A percentile compares a stretch with the other conserved stretches of the same genome.
phyloP scores from a whole-genome alignment of 92 coral and sea anemone genomes.

The Porites evermanni region DNA sequence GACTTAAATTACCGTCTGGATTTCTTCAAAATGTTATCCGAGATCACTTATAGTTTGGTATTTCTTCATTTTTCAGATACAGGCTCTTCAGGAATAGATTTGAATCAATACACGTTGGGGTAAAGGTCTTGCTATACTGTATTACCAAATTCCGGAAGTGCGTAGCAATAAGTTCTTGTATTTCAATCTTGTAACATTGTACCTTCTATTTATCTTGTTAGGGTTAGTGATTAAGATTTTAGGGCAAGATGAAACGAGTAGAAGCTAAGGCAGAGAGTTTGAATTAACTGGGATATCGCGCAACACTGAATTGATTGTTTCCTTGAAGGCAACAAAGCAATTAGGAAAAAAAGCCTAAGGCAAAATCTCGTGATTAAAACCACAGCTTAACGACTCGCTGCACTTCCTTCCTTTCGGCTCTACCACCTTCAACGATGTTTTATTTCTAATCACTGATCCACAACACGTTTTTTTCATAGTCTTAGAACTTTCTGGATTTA shows the following conservation, averaged over 20 bases:
- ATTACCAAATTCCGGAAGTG: constrained; percentile 24
- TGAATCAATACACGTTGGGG: neutral
- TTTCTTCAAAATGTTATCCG: too few relatives aligned
- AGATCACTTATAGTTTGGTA: too few relatives aligned
- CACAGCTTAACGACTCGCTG: neutral
- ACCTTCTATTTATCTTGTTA: constrained; percentile 1
- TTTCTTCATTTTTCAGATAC: neutral
- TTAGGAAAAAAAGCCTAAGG: constrained; percentile 14
- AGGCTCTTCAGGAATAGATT: neutral
- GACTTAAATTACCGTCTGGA: too few relatives aligned
- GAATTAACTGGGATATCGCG: neutral
- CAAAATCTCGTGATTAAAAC: constrained; percentile 13
- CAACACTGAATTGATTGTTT: constrained; percentile 2
- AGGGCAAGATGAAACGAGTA: neutral
- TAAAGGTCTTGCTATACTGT: neutral
- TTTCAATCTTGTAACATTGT: constrained; percentile 9
- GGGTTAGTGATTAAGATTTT: neutral
- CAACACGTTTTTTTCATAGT: constrained; percentile 6
- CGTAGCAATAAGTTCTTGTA: constrained; percentile 3
- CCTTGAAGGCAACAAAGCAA: constrained; percentile 1
- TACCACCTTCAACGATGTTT: neutral
- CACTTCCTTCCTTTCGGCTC: neutral
- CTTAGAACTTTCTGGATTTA: constrained; percentile 34
- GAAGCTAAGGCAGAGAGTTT: neutral
- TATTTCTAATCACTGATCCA: neutral